Conservation (phyloP, 2,888 invertebrate genomes). For the Cheilosia soror region DNA sequence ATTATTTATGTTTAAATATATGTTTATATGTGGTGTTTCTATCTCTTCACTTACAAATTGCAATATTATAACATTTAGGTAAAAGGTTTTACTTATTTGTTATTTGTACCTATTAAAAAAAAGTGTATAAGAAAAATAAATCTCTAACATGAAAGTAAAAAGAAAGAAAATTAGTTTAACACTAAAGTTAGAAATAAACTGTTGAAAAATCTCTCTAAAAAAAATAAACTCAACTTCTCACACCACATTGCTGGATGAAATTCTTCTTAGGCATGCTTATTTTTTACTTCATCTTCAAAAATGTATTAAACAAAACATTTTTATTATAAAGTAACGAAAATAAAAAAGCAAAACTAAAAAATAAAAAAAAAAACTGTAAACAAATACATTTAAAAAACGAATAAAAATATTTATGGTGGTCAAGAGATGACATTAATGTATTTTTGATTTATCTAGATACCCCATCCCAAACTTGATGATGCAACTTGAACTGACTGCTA, state of each 20-base stretch:
- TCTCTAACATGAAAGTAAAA: background rate
- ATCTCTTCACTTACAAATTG: conserved; percentile 7
- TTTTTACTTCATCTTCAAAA: conserved; percentile 43
- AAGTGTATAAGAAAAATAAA: conserved; percentile 1
- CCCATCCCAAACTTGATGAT: background rate
- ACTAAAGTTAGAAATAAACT: conserved; percentile 8
- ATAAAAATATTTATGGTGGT: conserved; percentile 61
- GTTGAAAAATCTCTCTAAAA: conserved; percentile 16
- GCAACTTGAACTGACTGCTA: too few relatives aligned
- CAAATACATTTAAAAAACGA: conserved; percentile 45
- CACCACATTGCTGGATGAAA: conserved; percentile 33
- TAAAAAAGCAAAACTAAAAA: conserved; percentile 10
- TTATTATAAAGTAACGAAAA: conserved; percentile 16
- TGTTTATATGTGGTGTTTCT: conserved; percentile 57
- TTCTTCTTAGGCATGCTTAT: conserved; percentile 43
- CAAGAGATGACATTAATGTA: conserved; percentile 38
- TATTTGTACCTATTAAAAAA: conserved; percentile 26
- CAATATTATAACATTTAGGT: conserved; percentile 48
- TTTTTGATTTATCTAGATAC: background rate
- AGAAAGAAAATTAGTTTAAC: background rate
- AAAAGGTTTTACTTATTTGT: conserved; percentile 48
- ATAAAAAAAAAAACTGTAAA: conserved; percentile 36
- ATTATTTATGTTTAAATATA: conserved; percentile 53
- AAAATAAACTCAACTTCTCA: conserved; percentile 18
- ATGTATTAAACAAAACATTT: conserved; percentile 17